Base-by-base conservation (phyloP, 2,888 invertebrate species). In the Drosophila sordidula region DNA sequence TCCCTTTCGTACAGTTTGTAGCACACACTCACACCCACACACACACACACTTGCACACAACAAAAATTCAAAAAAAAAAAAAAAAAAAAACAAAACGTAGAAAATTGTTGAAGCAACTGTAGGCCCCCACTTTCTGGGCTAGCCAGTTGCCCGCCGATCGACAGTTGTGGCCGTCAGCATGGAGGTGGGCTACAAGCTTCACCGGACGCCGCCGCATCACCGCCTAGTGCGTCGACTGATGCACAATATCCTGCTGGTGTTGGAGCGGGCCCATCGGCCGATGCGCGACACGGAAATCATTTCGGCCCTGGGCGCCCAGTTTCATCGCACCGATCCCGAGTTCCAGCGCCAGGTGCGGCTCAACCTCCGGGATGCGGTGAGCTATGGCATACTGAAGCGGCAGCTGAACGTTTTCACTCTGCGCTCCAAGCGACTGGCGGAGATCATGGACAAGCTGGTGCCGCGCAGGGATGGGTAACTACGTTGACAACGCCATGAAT, bases 371-470 rank as follows among this genome's bases (percentile, higher is more conserved):
- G 87, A 82, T 39, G 84, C 65, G 4, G 71, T 74, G 29, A 46
- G 61, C 38, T 86, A 77, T 25, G 84, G 87, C 29, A 70, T 81
- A n/a, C 50, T 87, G 3, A 69, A 47, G 46, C 75, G 80, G 0
- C 68, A 67, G 32, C 9, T 41, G 29, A 26, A 80, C 32, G 41
- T 45, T 0, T 69, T 57, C 44, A 39, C 47, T 0, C 26, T 84
- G 39, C 70, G 82, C 6, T 41, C 54, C n/a, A 65, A 63, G 47
- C 69, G 66, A 2, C 47, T 81, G 1, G 52, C 49, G 22, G 34
- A 65, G 32, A 54, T 85, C 14, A 36, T 78, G 52, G 32, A 58
- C 0, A 34, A 3, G 1, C 36, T 80, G 36, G 45, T 12, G 1
- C 49, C 59, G 4, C 41, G 12, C 16, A 9, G n/a, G 16, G 8